A percentile compares a stretch with the other conserved stretches of the same genome.
Conservation (phyloP, 2,797 vertebrate genomes). For the Clarias laeviceps region DNA sequence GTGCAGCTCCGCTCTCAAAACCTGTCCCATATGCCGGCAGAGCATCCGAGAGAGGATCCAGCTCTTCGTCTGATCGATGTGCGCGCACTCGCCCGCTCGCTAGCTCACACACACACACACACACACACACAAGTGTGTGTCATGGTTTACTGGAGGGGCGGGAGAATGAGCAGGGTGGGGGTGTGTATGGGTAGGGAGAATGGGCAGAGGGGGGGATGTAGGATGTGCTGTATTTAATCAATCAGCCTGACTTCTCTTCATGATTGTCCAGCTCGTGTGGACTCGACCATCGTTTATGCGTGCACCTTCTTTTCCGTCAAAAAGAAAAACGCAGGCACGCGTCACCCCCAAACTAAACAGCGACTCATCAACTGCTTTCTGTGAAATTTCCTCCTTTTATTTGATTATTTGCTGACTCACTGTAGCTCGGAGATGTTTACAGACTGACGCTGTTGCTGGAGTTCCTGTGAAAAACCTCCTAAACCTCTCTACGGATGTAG, state of each 20-base stretch:
- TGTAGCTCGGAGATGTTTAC: slow-evolving; percentile 26
- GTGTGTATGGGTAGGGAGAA: not conserved
- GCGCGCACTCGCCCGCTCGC: not conserved
- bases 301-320: not conserved
- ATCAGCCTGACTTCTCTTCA: slow-evolving; percentile 10
- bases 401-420: slow-evolving; percentile 14
- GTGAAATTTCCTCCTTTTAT: slow-evolving; percentile 19
- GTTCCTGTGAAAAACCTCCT: slow-evolving; percentile 1
- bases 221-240: slow-evolving; percentile 29
- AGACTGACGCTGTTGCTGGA: not conserved
- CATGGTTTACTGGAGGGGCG: not conserved
- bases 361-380: slow-evolving; percentile 3
- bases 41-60: slow-evolving; percentile 93
- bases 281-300: not conserved
- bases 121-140: no score
- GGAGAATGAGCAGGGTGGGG: not conserved
- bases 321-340: not conserved
- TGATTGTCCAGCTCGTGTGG: not conserved
- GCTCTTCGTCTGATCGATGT: slow-evolving; percentile 86
- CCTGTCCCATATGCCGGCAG: slow-evolving; percentile 96
- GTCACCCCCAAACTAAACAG: not conserved
- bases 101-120: not conserved
- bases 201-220: not conserved
- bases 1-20: slow-evolving; percentile 88
- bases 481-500: slow-evolving; percentile 16